Conservation (phyloP, 1,140 invertebrate species). For the Hestina assimilis region DNA sequence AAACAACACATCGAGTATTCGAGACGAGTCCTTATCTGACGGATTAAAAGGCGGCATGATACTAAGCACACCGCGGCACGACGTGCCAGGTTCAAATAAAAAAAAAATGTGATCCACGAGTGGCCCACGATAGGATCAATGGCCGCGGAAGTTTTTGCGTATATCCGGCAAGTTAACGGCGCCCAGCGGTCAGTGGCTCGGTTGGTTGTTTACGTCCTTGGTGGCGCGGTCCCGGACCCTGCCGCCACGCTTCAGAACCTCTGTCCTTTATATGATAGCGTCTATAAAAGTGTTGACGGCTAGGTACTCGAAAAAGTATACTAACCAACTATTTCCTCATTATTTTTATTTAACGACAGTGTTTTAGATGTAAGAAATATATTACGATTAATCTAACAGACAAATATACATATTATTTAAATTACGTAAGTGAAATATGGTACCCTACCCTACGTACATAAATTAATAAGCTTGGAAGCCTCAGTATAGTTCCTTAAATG, state of each 20-base stretch:
- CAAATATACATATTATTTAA: no score
- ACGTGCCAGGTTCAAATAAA: constrained; percentile 44
- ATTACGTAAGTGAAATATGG: no score
- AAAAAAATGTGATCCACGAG: constrained; percentile 45
- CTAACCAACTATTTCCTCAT: no score
- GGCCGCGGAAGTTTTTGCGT: constrained; percentile 55
- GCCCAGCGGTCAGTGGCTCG: background rate
- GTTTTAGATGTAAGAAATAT: no score
- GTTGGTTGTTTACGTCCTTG: constrained; percentile 19
- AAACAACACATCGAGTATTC: constrained; percentile 57
- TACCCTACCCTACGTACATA: no score
- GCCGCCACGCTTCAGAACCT: constrained; percentile 14
- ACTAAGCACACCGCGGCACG: constrained; percentile 33
- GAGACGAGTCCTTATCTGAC: constrained; percentile 54
- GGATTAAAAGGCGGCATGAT: constrained; percentile 56
- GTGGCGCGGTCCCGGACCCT: background rate
- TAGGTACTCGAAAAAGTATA: no score
- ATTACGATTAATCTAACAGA: no score
- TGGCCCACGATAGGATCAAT: constrained; percentile 53
- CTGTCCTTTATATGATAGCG: constrained; percentile 17
- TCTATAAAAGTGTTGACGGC: background rate
- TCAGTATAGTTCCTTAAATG: no score
- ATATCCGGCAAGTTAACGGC: constrained; percentile 45
- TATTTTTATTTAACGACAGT: no score
- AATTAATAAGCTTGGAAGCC: no score